Evolutionary conservation across 2,113 vertebrate species (phyloP).

Genomic region (Eudorcas thomsonii): DNA sequence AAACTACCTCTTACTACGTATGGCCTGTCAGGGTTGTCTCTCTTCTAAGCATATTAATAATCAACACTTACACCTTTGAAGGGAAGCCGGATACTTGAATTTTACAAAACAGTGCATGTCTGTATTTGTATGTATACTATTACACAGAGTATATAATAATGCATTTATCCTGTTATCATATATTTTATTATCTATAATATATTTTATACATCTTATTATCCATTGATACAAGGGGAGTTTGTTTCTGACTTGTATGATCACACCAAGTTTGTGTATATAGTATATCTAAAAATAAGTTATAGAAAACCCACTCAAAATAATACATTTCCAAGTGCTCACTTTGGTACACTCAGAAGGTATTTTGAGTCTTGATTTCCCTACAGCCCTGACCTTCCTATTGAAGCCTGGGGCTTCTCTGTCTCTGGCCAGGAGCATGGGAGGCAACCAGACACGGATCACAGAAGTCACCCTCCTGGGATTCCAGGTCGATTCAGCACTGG

Average conservation of each 20-base stretch:
- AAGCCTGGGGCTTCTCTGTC: not conserved
- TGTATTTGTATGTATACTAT: not conserved
- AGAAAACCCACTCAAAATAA: not conserved
- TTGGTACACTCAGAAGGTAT: not conserved
- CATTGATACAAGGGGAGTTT: not conserved
- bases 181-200: not conserved
- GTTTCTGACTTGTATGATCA: not conserved
- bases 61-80: not conserved
- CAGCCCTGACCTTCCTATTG: not conserved
- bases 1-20: fast-evolving
- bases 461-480: slow-evolving; percentile 67
- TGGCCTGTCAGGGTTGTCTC: not conserved
- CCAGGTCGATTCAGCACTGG: not conserved
- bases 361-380: not conserved
- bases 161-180: not conserved
- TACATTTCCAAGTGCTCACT: not conserved
- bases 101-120: not conserved
- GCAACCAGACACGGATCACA: slow-evolving; percentile 29
- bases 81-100: not conserved
- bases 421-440: not conserved
- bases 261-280: not conserved
- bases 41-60: not conserved
- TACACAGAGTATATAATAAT: not conserved
- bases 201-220: not conserved
- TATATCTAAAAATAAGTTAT: not conserved